Base-by-base conservation (phyloP, 2,888 invertebrate species). In the Lasioglossum malachurum region DNA sequence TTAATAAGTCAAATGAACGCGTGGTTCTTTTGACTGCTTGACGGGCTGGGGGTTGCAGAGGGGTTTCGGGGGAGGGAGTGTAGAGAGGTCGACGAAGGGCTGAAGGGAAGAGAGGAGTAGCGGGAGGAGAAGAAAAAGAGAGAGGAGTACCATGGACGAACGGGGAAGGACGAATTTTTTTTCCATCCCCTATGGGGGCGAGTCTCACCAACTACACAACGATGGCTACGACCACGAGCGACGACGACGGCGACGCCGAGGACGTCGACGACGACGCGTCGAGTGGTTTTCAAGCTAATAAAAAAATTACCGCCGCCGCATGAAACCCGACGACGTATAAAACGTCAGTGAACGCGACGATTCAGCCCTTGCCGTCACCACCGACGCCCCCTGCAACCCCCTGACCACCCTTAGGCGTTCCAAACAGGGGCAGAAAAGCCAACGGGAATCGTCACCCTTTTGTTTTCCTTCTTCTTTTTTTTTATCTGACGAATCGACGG, bases 271-370 rank as follows among this genome's bases (percentile, higher is more conserved):
- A 89, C 90, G 91, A 89, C 90, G 92, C 90, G 93, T 94, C 93
- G 92, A 94, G 94, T 94, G 94, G 92, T 93, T 93, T 94, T 93
- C 91, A 87, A 93, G 94, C 93, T 94, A 94, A 94, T 94, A 94
- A 94, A 94, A 94, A 94, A 94, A 94, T 94, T 94, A 94, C 93
- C 92, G 80, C 91, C 89, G 91, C 87, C 88, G 90, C 90, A 93
- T 92, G 91, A 92, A 93, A 93, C 91, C 87, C 91, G 91, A 80
- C 92, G 92, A 91, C 89, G 91, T 92, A 92, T 92, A 92, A 93
- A 93, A 90, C 92, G 89, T 89, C 86, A 89, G 91, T 87, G 91
- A 90, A 84, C 85, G 80, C 89, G 85, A 90, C 90, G 91, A 91
- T 88, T 92, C 89, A 86, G 72, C 88, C 90, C 87, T 80, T 74